Base-by-base conservation (phyloP, 2,113 vertebrate species). In the Procavia capensis region DNA sequence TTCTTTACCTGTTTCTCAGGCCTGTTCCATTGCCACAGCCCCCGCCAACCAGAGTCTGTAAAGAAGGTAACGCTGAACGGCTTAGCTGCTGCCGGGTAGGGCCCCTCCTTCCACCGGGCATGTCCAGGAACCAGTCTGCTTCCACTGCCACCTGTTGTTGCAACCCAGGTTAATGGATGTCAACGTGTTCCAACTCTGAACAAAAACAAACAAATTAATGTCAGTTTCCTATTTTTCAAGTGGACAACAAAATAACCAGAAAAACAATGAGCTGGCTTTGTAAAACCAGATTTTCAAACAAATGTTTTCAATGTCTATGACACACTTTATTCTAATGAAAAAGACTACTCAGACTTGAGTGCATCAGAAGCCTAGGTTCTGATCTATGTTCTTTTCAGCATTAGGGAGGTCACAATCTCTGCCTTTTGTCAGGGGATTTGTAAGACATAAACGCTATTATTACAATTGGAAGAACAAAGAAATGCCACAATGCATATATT, bases 61-160 rank as follows among this genome's bases (percentile, higher is more conserved):
- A 99, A 97, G 99, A 99, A 82, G 99, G 99, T 98, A 99, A 99
- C 96, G 99, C 99, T 97, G 99, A 99, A 98, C 99, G 99, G 99
- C 99, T 99, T 98, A 99, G 98, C 98, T 99, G 99, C 98, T 99
- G 99, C 99, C 99, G 99, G 98, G 99, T 99, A 97, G 99, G 99
- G 98, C 99, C 99, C 99, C 99, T 99, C 99, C 99, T 99, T 99
- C 99, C 99, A 98, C 99, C 99, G 98, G 99, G 99, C 99, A 99
- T 99, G 99, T 99, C 99, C 98, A 96, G 98, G 98, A 98, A 98
- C 98, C 97, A 97, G 50, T 97, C 97, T 98, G 97, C 98, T 97
- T 98, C 98, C 98, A 98, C 96, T 97, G 97, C 97, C 98, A 98
- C 98, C 94, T 34, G 97, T 95, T 98, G 98, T 90, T 3, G 90